Evolutionary conservation across 2,797 vertebrate species (phyloP), one percentile per base, ranked within the genome.

Genomic region (Dallia pectoralis): DNA sequence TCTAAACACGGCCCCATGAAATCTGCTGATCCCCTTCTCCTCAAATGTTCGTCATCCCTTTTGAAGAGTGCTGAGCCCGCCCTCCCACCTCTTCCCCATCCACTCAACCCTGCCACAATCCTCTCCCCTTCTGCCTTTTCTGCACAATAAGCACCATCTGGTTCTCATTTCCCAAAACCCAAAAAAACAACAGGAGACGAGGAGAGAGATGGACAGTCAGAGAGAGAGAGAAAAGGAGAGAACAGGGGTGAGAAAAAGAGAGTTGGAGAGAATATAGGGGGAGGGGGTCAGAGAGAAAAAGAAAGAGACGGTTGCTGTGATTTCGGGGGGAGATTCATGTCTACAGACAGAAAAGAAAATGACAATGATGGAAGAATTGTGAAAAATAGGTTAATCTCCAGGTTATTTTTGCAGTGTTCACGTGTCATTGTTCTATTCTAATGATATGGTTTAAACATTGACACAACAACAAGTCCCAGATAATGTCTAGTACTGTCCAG

Each of bases 111-210:
- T 56, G 71, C 69, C 67, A 75, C 71, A 30, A 22, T 51, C 49
- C 71, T 47, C 47, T 12, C 71, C 71, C 76, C 51, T 19, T 44
- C 70, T 67, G 81, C 84, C 86, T 87, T 79, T 87, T 86, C 74
- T 89, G 91, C 90, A 93, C 90, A 93, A 91, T 92, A 89, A 89
- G 87, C 85, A 89, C 92, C 92, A 94, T 94, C 92, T 94, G 92
- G 84, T 91, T 92, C 88, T 91, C 90, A 89, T 94, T 93, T 90
- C 80, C 79, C 81, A 78, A 89, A 89, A 88, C 85, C 88, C 88
- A 91, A 91, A 93, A 91, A 91, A 93, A 91, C 89, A 85, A 74
- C 74, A 85, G 84, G 79, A 73, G 53, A 73, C 76, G 79, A 73
- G 75, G 61, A 27, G 74, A 18, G 69, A 67, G 62, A 48, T n/a